Evolutionary conservation across 30 jellyfish, hydroid and myxozoan genomes (phyloP), one percentile per base, ranked within the genome.

Genomic region (Aurelia aurita complex sp. Pacific): DNA sequence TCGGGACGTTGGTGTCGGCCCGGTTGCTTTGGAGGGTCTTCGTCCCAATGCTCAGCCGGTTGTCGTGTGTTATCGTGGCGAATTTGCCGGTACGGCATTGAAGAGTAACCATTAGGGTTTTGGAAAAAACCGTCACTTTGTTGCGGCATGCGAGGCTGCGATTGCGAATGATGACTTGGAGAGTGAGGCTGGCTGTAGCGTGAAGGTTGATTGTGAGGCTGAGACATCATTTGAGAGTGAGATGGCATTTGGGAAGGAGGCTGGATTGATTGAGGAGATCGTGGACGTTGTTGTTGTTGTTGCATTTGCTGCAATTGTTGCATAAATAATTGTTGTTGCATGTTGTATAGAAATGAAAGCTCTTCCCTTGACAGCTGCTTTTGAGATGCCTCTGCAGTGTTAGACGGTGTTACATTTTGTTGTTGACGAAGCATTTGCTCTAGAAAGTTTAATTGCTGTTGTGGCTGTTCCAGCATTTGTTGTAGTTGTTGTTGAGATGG

Each of bases 251-350:
- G 75, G 15, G 36, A 6, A 61, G 0, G 70, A 61, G 70, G 70
- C 34, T 17, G 70, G 2, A 61, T 17, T 17, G 70, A 4, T 17
- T 3, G 70, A 46, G 57, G 57, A 46, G 57, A 46, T 46, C 14
- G 57, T 46, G 57, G 57, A 9, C 15, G 57, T 9, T 46, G 14
- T 46, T 35, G 76, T 38, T 40, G 81, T 54, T 40, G 81, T 40
- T 65, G 89, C 42, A 55, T 64, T 60, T 76, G 87, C 13, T 76
- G 29, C 29, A 23, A 23, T 23, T 23, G 87, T 17, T 55, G 71
- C 87, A 18, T 17, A 10, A 67, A 67, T 17, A 17, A 14, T 33
- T 62, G 88, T 68, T 42, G 81, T 6, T n/a, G 80, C 88, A 43
- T 46, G 4, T 19, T 5, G 23, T 60, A 46, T 46, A 46, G 2